phyloP scores from a whole-genome alignment of 2,113 vertebrate genomes.

The Charadrius vociferus region DNA sequence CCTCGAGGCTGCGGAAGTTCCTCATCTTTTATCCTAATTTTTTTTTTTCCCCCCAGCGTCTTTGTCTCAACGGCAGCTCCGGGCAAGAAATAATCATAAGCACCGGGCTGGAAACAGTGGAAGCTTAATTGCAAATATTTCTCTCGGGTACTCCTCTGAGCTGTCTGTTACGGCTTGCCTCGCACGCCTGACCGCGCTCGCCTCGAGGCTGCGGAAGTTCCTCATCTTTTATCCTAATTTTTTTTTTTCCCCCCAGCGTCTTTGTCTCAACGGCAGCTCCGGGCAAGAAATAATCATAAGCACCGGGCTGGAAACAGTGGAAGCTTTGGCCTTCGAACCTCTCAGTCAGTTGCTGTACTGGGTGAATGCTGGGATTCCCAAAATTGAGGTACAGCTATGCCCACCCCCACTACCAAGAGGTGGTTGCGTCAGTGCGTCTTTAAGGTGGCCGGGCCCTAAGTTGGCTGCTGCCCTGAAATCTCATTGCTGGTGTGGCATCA shows the following conservation, averaged over 20 bases:
- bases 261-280: conserved; percentile 93
- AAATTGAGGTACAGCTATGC: conserved; percentile 88
- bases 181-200: neutral
- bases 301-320: conserved; percentile 90
- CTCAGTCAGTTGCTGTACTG: conserved; percentile 93
- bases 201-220: neutral
- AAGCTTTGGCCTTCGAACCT: conserved; percentile 94
- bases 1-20: neutral
- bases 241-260: conserved; percentile 75
- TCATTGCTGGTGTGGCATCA: neutral
- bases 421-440: neutral
- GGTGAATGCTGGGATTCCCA: conserved; percentile 93
- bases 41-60: conserved; percentile 74
- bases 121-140: conserved; percentile 72
- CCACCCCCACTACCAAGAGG: accelerated
- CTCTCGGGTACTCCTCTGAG: neutral
- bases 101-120: conserved; percentile 90
- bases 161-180: neutral
- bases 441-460: neutral
- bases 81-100: conserved; percentile 92
- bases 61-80: conserved; percentile 93
- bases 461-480: neutral
- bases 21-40: neutral
- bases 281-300: conserved; percentile 92
- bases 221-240: neutral